Evolutionary conservation across 2,797 vertebrate genomes (phyloP).

Genomic region (Botia kubotai): DNA sequence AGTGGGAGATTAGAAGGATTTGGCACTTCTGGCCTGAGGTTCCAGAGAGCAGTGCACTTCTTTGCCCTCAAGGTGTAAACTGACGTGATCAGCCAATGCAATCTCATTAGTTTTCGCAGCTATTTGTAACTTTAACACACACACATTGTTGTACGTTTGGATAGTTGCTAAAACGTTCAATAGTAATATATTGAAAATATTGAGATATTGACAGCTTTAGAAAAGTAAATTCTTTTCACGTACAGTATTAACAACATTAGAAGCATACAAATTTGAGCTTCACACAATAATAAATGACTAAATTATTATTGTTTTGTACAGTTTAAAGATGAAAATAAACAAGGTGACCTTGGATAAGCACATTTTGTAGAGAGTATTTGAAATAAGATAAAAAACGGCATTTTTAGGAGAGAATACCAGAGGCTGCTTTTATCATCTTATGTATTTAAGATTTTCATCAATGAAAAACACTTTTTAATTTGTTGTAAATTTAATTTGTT

Average conservation of each 20-base stretch:
- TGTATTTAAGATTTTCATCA: neutral
- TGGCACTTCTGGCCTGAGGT: constrained; percentile 56
- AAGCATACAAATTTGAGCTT: neutral
- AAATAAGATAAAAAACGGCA: neutral
- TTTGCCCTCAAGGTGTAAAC: neutral
- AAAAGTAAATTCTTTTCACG: neutral
- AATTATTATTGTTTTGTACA: neutral
- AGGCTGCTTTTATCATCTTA: neutral
- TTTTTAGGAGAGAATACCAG: neutral
- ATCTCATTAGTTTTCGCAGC: neutral
- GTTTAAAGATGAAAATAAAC: neutral
- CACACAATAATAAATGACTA: neutral
- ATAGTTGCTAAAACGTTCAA: neutral
- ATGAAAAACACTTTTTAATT: neutral
- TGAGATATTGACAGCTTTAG: neutral
- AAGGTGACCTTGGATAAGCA: neutral
- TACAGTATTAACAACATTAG: neutral
- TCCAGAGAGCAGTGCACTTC: neutral
- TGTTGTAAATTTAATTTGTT: constrained; percentile 2
- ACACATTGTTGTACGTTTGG: neutral
- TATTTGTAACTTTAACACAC: neutral
- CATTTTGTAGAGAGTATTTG: neutral
- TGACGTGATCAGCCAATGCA: neutral
- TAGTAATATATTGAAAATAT: neutral
- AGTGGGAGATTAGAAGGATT: constrained; percentile 66